Evolutionary conservation across 2,113 vertebrate genomes (phyloP).

Genomic region (Peromyscus maniculatus): DNA sequence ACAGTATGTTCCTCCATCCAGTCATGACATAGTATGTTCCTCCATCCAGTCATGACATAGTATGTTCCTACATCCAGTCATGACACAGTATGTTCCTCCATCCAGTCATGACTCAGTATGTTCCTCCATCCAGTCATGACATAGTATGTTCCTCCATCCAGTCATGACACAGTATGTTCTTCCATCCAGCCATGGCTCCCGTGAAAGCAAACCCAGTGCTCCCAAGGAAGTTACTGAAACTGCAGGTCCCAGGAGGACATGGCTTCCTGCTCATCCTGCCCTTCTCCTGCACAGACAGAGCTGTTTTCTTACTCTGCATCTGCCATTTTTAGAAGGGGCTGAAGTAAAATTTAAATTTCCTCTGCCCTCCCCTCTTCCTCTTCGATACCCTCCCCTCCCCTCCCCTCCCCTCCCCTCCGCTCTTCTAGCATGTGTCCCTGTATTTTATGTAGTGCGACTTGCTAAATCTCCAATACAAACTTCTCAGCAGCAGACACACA

Average conservation of each 20-base stretch:
- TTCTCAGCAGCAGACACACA: conserved; percentile 53
- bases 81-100: too few species aligned
- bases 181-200: background rate
- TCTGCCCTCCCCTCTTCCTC: conserved; percentile 48
- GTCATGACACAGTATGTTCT: too few species aligned
- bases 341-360: conserved; percentile 74
- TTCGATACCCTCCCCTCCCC: background rate
- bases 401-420: background rate
- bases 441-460: conserved; percentile 75
- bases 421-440: conserved; percentile 50
- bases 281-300: conserved; percentile 48
- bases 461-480: conserved; percentile 67
- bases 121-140: too few species aligned
- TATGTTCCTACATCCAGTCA: too few species aligned
- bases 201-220: background rate
- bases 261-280: background rate
- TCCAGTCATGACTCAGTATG: too few species aligned
- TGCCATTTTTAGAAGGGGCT: conserved; percentile 81
- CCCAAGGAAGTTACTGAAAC: background rate
- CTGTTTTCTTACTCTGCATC: conserved; percentile 65
- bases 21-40: too few species aligned
- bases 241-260: conserved; percentile 61
- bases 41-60: too few species aligned
- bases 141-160: too few species aligned
- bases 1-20: too few species aligned